phyloP scores from a whole-genome alignment of 1,140 invertebrate genomes.

The Pinna nobilis region DNA sequence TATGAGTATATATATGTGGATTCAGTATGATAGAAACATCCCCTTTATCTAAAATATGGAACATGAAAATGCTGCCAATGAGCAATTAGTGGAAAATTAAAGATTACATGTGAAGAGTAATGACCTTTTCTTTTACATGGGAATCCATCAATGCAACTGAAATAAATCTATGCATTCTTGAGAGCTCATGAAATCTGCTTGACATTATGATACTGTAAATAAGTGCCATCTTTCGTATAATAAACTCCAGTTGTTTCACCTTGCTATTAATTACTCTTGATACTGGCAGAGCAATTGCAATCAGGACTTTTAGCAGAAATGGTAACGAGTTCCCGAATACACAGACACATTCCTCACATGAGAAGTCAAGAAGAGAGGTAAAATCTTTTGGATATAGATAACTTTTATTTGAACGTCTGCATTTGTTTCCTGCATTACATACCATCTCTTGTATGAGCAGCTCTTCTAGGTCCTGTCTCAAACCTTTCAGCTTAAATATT shows the following conservation, averaged over 20 bases:
- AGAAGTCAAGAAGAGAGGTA: background rate
- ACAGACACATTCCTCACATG: background rate
- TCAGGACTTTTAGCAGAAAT: background rate
- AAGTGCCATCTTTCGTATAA: background rate
- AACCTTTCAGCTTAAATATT: no score
- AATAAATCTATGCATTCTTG: background rate
- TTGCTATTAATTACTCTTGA: background rate
- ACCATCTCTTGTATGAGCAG: no score
- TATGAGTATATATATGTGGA: background rate
- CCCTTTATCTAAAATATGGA: background rate
- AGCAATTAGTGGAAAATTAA: background rate
- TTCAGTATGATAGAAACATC: background rate
- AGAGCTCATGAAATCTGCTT: background rate
- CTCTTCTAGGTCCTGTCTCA: no score
- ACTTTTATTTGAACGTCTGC: background rate
- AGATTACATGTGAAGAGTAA: background rate
- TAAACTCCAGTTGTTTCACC: background rate
- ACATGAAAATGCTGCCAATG: background rate
- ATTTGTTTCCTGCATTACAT: no score
- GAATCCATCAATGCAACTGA: background rate
- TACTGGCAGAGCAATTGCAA: background rate
- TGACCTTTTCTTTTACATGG: conserved; percentile 1
- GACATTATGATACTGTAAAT: background rate
- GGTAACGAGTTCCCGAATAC: background rate
- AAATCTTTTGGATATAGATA: background rate